These are phyloP conservation scores for Trichacis sp. DNA, from an alignment of 2,888 invertebrate genomes.

Conservation along the genomic window DNA sequence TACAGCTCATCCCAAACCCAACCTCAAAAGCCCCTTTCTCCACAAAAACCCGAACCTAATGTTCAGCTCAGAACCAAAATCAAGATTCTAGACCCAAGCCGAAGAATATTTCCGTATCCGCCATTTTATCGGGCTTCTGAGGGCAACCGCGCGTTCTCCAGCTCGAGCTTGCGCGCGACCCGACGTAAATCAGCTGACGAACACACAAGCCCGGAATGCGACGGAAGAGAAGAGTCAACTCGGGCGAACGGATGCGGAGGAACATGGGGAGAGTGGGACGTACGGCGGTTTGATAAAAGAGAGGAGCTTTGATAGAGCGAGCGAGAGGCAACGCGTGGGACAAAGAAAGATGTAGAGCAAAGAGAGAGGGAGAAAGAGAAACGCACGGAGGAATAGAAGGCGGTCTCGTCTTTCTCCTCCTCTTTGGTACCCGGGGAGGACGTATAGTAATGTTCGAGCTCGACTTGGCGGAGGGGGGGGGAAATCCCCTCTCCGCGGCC, in stretches of 20 bases:
- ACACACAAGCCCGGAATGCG: conserved; percentile 26
- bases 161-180: conserved; percentile 34
- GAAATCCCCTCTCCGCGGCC: conserved; percentile 50
- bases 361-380: conserved; percentile 32
- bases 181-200: conserved; percentile 36
- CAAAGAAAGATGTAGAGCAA: conserved; percentile 30
- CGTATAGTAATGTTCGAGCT: conserved; percentile 65
- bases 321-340: conserved; percentile 27
- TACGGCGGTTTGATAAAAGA: conserved; percentile 31
- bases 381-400: conserved; percentile 57
- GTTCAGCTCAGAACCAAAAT: too few species aligned
- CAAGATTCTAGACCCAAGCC: too few species aligned
- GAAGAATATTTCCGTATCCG: conserved; percentile 53
- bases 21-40: too few species aligned
- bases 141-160: conserved; percentile 44
- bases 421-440: conserved; percentile 61
- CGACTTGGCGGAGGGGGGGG: conserved; percentile 53
- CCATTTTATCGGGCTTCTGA: conserved; percentile 57
- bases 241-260: background rate
- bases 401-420: conserved; percentile 68
- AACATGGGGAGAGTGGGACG: conserved; percentile 18
- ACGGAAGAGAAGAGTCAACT: conserved; percentile 8
- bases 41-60: background rate
- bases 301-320: conserved; percentile 32
- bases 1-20: too few species aligned